Percentiles rank a stretch among this genome's conserved stretches.
Evolutionary conservation across 2,888 invertebrate species (phyloP).

Genomic region (Agonopterix alstromeriana): DNA sequence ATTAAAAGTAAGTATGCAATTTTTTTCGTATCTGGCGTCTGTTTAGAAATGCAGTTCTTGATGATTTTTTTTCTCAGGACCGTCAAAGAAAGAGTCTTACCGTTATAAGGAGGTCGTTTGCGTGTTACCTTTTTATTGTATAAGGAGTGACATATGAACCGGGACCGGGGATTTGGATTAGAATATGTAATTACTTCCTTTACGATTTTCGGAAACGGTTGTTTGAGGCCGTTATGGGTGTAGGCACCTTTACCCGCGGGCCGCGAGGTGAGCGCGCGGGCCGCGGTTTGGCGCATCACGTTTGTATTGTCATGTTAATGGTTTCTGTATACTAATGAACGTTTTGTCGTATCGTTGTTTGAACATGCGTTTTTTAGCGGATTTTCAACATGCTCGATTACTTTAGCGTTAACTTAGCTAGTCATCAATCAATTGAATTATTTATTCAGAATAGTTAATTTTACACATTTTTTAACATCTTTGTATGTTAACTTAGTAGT

Average conservation of each 20-base stretch:
- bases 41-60: conserved; percentile 57
- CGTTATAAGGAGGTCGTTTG: conserved; percentile 58
- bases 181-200: conserved; percentile 77
- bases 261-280: conserved; percentile 22
- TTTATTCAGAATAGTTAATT: too few species aligned
- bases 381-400: conserved; percentile 5
- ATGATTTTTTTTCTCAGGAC: conserved; percentile 69
- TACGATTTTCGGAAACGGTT: conserved; percentile 71
- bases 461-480: too few species aligned
- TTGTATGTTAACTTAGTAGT: too few species aligned
- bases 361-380: conserved; percentile 6
- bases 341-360: conserved; percentile 4
- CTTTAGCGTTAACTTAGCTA: background rate
- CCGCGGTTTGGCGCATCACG: conserved; percentile 11
- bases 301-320: conserved; percentile 20
- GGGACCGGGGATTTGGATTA: conserved; percentile 62
- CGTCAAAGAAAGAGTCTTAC: conserved; percentile 47
- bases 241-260: conserved; percentile 39
- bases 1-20: conserved; percentile 64
- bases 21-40: conserved; percentile 44
- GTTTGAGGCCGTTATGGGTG: conserved; percentile 45
- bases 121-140: conserved; percentile 57
- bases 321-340: conserved; percentile 11
- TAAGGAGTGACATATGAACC: conserved; percentile 70
- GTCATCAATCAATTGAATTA: too few species aligned